Percentiles rank a stretch among this genome's conserved stretches.
phyloP scores from a whole-genome alignment of 2,113 vertebrate genomes.

The Eulemur macaco region DNA sequence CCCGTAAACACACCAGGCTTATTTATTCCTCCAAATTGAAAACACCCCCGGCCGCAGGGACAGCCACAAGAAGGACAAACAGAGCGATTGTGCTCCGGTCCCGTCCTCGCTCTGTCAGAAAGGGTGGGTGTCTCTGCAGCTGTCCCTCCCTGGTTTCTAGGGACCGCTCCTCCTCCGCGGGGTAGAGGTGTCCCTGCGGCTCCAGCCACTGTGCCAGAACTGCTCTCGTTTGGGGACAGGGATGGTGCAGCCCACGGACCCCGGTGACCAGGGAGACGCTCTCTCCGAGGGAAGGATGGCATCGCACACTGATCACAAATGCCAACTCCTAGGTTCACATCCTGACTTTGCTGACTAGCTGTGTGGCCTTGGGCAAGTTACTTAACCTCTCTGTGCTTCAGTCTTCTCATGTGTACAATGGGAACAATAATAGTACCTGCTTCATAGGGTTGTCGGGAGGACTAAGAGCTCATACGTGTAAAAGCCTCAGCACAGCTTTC shows the following conservation, averaged over 20 bases:
- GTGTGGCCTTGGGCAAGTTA: not conserved
- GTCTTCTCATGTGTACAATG: not conserved
- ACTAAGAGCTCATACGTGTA: not conserved
- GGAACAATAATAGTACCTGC: not conserved
- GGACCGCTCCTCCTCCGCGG: not conserved
- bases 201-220: not conserved
- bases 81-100: not conserved
- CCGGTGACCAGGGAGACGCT: accelerated
- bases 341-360: not conserved
- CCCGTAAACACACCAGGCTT: not conserved
- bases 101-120: no score
- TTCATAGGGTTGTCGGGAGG: not conserved
- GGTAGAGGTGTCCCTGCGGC: not conserved
- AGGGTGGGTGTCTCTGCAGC: accelerated
- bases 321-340: not conserved
- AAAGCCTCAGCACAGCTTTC: not conserved
- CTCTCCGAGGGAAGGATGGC: not conserved
- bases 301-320: accelerated
- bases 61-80: not conserved
- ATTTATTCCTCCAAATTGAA: not conserved
- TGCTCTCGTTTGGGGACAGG: not conserved
- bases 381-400: not conserved
- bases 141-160: not conserved
- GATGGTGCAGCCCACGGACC: not conserved
- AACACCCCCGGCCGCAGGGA: not conserved